Conservation (phyloP, 1,140 invertebrate species). For the Nixonia krombeini region DNA sequence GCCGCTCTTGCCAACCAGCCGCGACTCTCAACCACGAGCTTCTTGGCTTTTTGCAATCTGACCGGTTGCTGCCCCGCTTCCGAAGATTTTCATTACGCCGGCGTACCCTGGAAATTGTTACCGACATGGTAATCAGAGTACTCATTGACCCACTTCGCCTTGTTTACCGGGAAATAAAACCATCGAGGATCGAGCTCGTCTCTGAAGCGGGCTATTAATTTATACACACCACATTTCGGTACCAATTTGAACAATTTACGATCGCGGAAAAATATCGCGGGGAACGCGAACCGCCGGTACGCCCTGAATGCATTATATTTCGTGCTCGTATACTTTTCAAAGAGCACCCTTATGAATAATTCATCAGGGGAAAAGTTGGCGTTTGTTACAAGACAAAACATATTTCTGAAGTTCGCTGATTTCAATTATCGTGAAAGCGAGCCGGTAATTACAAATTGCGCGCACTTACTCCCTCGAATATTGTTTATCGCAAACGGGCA, state of each 20-base stretch:
- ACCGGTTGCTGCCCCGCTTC: constrained; percentile 20
- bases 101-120: constrained; percentile 34
- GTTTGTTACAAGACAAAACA: too few species aligned
- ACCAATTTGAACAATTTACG: background rate
- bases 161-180: constrained; percentile 27
- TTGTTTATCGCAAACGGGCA: too few species aligned
- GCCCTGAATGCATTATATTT: too few species aligned
- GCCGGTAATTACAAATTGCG: too few species aligned
- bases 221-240: constrained; percentile 11
- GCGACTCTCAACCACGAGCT: constrained; percentile 11
- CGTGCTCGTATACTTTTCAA: too few species aligned
- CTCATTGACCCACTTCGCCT: constrained; percentile 46
- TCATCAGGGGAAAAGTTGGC: too few species aligned
- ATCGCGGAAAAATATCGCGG: background rate
- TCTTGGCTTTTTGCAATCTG: constrained; percentile 10
- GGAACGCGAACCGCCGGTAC: too few species aligned
- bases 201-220: constrained; percentile 19
- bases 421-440: too few species aligned
- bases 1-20: constrained; percentile 23
- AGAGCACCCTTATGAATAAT: too few species aligned
- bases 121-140: constrained; percentile 45
- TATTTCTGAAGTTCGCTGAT: too few species aligned
- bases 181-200: constrained; percentile 24
- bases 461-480: too few species aligned
- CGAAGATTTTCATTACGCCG: constrained; percentile 39